phyloP scores from a whole-genome alignment of 2,113 vertebrate genomes.

The Scomber colias region DNA sequence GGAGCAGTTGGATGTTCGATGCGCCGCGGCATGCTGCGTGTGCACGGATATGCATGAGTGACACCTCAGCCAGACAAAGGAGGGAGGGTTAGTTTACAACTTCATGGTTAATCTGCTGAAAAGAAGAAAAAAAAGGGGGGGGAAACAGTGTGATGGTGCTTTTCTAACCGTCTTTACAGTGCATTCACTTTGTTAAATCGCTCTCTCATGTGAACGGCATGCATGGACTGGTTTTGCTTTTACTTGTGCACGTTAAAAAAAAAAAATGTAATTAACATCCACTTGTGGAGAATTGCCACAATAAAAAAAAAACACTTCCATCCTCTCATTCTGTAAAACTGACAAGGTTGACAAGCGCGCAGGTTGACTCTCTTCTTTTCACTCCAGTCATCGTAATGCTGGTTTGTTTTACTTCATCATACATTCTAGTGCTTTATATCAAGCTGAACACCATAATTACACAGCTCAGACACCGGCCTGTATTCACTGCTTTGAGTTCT shows the following conservation, averaged over 20 bases:
- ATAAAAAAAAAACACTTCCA: slow-evolving; percentile 14
- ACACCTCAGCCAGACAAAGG: slow-evolving; percentile 18
- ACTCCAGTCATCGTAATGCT: slow-evolving; percentile 1
- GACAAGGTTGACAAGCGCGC: slow-evolving; percentile 38
- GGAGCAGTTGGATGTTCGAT: slow-evolving; percentile 12
- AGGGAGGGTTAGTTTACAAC: slow-evolving; percentile 17
- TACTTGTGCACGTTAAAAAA: slow-evolving; percentile 8
- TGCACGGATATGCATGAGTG: slow-evolving; percentile 28
- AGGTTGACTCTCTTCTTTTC: slow-evolving; percentile 27
- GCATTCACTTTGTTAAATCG: slow-evolving; percentile 39
- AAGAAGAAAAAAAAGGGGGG: neutral
- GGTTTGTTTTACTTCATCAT: neutral
- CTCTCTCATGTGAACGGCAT: slow-evolving; percentile 2
- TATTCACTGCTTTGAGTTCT: neutral
- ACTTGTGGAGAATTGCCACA: slow-evolving; percentile 11
- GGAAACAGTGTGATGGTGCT: slow-evolving; percentile 13
- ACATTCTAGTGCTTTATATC: neutral
- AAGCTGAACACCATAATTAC: slow-evolving; percentile 14
- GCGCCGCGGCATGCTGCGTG: slow-evolving; percentile 16
- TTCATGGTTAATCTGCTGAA: slow-evolving; percentile 21
- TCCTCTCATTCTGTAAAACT: slow-evolving; percentile 26
- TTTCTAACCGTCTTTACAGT: slow-evolving; percentile 10
- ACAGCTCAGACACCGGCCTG: neutral
- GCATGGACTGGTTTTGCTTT: slow-evolving; percentile 34
- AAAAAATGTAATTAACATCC: neutral